These are phyloP conservation scores for Stomatorhinus ivindoensis DNA, from an alignment of 2,113 vertebrate species.

Conservation along the genomic window DNA sequence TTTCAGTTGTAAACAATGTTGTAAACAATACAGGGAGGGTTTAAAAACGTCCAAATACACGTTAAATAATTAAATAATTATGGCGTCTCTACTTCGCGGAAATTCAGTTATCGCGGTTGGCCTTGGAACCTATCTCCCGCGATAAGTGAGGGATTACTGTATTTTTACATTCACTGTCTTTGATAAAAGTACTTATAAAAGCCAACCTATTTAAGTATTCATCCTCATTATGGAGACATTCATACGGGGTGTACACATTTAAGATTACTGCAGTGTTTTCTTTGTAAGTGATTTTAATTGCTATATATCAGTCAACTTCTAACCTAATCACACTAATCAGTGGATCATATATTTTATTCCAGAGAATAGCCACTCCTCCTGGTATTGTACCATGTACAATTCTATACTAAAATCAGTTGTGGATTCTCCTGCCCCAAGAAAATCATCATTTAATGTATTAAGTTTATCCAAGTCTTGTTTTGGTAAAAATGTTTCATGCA, in stretches of 20 bases:
- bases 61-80: too few relatives aligned
- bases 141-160: too few relatives aligned
- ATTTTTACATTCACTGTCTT: not conserved
- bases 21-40: too few relatives aligned
- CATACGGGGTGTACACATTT: not conserved
- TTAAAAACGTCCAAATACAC: too few relatives aligned
- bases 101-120: too few relatives aligned
- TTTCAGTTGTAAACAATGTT: too few relatives aligned
- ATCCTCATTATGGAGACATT: not conserved
- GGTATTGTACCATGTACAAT: not conserved
- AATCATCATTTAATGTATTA: not conserved
- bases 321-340: constrained; percentile 5
- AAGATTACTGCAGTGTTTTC: not conserved
- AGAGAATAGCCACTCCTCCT: constrained; percentile 2
- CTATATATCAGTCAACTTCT: not conserved
- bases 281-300: not conserved
- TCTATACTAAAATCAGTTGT: not conserved
- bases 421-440: constrained; percentile 14
- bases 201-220: not conserved
- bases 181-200: not conserved
- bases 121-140: too few relatives aligned
- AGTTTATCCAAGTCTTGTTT: not conserved
- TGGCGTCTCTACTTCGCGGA: too few relatives aligned
- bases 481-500: not conserved
- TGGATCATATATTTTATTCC: constrained; percentile 11